phyloP scores from a whole-genome alignment of 2,888 invertebrate genomes.

The Ashinkailepas kermadecensis region DNA sequence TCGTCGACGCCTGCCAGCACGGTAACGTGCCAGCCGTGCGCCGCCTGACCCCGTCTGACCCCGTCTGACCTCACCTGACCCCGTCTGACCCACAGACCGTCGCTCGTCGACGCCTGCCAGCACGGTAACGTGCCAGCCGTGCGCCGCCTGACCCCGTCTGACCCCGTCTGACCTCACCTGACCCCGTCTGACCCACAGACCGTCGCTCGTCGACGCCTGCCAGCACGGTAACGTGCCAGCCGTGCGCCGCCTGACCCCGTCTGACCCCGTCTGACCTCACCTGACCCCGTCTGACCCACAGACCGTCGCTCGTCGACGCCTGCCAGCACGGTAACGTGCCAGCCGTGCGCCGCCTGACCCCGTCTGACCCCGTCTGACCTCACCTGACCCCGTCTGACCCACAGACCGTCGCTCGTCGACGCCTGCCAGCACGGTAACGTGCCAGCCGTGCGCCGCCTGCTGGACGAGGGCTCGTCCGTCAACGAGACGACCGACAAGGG shows the following conservation, averaged over 20 bases:
- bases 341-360: constrained; percentile 58
- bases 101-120: too few species aligned
- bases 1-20: constrained; percentile 88
- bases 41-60: constrained; percentile 43
- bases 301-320: constrained; percentile 74
- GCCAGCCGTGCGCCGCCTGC: constrained; percentile 65
- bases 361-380: not conserved
- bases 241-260: not conserved
- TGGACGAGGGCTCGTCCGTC: constrained; percentile 80
- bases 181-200: too few species aligned
- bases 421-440: constrained; percentile 94
- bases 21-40: constrained; percentile 83
- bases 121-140: too few species aligned
- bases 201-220: too few species aligned
- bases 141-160: not conserved
- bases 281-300: constrained; percentile 25
- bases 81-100: too few species aligned
- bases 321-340: constrained; percentile 92
- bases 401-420: constrained; percentile 65
- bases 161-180: not conserved
- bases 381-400: constrained; percentile 26
- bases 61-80: constrained; percentile 57
- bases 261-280: not conserved
- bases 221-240: too few species aligned
- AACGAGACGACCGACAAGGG: constrained; percentile 97